Evolutionary conservation across 2,888 invertebrate species (phyloP).

Genomic region (Drosophila macrospina): DNA sequence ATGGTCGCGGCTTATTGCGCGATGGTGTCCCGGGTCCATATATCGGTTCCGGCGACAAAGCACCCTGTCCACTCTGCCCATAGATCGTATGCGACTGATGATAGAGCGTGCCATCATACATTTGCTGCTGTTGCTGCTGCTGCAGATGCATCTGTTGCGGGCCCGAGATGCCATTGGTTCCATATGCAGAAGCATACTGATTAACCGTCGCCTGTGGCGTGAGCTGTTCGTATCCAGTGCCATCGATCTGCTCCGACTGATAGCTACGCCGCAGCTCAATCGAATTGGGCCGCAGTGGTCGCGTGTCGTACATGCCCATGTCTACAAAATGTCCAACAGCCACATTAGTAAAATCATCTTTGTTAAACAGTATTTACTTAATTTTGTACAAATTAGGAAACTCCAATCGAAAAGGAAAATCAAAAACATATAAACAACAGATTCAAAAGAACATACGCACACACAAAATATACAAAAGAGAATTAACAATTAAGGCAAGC

Average conservation of each 20-base stretch:
- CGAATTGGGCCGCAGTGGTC: slow-evolving; percentile 93
- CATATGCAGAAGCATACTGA: slow-evolving; percentile 74
- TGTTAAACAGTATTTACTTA: not conserved
- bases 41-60: slow-evolving; percentile 86
- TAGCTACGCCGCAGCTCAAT: slow-evolving; percentile 89
- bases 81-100: slow-evolving; percentile 84
- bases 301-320: slow-evolving; percentile 87
- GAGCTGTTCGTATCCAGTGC: slow-evolving; percentile 80
- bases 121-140: slow-evolving; percentile 78
- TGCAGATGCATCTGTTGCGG: slow-evolving; percentile 51
- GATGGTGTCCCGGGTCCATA: slow-evolving; percentile 88
- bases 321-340: slow-evolving; percentile 81
- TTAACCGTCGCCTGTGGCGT: slow-evolving; percentile 79
- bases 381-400: slow-evolving; percentile 21
- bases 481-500: slow-evolving; percentile 39
- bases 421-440: slow-evolving; percentile 17
- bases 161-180: slow-evolving; percentile 63
- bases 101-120: slow-evolving; percentile 83
- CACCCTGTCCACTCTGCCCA: slow-evolving; percentile 84
- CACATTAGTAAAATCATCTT: not conserved
- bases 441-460: slow-evolving; percentile 8
- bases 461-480: slow-evolving; percentile 45
- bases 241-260: slow-evolving; percentile 84
- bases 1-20: slow-evolving; percentile 90
- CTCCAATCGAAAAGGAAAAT: slow-evolving; percentile 29